Percentiles rank a stretch among this genome's conserved stretches.
Conservation (phyloP, 1,140 invertebrate species). For the Lasaia peninsularis region DNA sequence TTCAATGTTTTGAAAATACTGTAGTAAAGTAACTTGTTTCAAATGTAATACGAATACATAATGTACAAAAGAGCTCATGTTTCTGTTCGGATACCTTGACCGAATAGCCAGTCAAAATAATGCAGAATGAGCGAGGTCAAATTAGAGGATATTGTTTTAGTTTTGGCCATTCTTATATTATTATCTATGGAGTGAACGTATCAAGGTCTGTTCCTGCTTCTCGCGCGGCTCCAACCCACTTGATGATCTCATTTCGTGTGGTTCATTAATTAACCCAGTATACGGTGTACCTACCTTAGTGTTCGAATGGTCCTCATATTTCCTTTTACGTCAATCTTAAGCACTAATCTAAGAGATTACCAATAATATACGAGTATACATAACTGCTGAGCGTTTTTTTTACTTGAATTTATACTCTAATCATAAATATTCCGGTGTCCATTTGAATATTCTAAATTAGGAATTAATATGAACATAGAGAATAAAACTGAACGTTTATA, state of each 20-base stretch:
- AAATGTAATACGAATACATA: not conserved
- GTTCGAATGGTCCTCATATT: not conserved
- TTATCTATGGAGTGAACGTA: slow-evolving; percentile 17
- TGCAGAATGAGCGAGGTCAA: slow-evolving; percentile 13
- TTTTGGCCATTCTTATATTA: slow-evolving; percentile 16
- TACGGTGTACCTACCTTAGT: too few relatives aligned
- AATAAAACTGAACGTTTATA: too few relatives aligned
- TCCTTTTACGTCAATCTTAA: not conserved
- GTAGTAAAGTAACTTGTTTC: not conserved
- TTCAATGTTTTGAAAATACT: slow-evolving; percentile 6
- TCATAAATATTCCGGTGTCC: too few relatives aligned
- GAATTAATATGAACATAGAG: too few relatives aligned
- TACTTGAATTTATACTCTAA: too few relatives aligned
- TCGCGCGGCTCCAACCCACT: slow-evolving; percentile 10
- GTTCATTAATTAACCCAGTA: not conserved
- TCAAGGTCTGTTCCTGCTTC: slow-evolving; percentile 19
- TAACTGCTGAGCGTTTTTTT: too few relatives aligned
- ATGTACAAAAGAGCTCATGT: not conserved
- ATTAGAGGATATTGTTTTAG: slow-evolving; percentile 13
- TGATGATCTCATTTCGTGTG: slow-evolving; percentile 10
- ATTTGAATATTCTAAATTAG: too few relatives aligned
- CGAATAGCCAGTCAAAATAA: slow-evolving; percentile 5
- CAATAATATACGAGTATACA: too few relatives aligned
- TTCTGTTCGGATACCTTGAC: slow-evolving; percentile 11
- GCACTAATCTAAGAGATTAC: too few relatives aligned